phyloP scores from a whole-genome alignment of 2,888 invertebrate genomes.

The Cheilosia variabilis region DNA sequence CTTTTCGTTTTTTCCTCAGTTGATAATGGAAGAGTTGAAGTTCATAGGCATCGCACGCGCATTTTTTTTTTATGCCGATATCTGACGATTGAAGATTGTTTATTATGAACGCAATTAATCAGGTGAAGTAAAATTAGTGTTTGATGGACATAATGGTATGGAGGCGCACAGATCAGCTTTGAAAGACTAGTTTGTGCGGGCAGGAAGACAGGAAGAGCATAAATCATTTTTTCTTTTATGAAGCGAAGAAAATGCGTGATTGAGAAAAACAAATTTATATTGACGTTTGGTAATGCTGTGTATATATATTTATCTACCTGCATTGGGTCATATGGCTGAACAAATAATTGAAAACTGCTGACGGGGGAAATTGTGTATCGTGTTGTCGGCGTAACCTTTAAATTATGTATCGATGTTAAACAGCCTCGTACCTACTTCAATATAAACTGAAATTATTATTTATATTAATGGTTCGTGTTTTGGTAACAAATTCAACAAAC shows the following conservation, averaged over 20 bases:
- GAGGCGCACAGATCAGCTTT: conserved; percentile 12
- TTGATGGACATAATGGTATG: conserved; percentile 40
- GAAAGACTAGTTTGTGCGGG: conserved; percentile 17
- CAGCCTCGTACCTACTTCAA: too few relatives aligned
- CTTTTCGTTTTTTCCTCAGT: conserved; percentile 15
- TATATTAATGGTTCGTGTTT: too few relatives aligned
- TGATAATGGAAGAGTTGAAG: conserved; percentile 66
- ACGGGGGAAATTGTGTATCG: too few relatives aligned
- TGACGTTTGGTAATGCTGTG: too few relatives aligned
- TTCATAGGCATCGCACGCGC: conserved; percentile 48
- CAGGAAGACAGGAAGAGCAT: conserved; percentile 31
- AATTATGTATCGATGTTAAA: too few relatives aligned
- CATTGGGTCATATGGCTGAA: too few relatives aligned
- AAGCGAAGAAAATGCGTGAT: not conserved
- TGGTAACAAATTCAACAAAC: too few relatives aligned
- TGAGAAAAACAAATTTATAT: too few relatives aligned
- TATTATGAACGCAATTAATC: conserved; percentile 74
- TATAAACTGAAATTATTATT: too few relatives aligned
- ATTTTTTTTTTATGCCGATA: conserved; percentile 56
- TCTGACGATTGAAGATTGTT: conserved; percentile 73
- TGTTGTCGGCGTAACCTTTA: too few relatives aligned
- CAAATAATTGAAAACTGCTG: too few relatives aligned
- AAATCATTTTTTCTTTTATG: conserved; percentile 35
- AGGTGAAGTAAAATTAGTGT: conserved; percentile 71
- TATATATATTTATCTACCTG: too few relatives aligned